These are phyloP conservation scores for Pseudotriccus pelzelni DNA, from an alignment of 2,797 vertebrate genomes.

Conservation along the genomic window DNA sequence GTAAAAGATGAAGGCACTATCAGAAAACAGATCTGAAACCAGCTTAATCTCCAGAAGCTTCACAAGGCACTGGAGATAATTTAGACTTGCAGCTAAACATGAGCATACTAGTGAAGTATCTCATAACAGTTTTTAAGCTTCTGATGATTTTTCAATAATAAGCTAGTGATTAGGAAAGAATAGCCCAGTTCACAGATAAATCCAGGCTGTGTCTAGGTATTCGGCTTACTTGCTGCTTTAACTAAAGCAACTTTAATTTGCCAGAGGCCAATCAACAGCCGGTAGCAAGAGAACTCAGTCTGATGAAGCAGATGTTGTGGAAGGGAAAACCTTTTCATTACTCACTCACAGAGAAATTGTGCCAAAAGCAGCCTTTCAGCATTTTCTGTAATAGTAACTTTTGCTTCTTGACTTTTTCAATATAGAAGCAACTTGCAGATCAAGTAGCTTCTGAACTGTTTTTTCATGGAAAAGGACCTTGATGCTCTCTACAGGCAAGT, in stretches of 20 bases:
- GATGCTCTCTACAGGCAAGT: background rate
- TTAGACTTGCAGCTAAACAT: slow-evolving; percentile 19
- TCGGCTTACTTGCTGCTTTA: slow-evolving; percentile 13
- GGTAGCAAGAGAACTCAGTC: background rate
- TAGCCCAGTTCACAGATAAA: background rate
- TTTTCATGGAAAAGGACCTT: background rate
- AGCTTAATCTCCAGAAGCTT: background rate
- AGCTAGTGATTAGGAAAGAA: slow-evolving; percentile 9
- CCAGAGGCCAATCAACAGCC: background rate
- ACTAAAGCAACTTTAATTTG: slow-evolving; percentile 23
- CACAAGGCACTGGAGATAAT: slow-evolving; percentile 14
- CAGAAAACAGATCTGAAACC: slow-evolving; percentile 39
- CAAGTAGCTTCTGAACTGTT: background rate
- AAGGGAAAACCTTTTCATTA: slow-evolving; percentile 32
- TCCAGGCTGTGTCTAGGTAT: background rate
- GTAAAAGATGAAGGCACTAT: slow-evolving; percentile 12
- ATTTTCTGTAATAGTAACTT: background rate
- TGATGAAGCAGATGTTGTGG: slow-evolving; percentile 31
- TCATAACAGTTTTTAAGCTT: slow-evolving; percentile 41
- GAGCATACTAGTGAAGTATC: slow-evolving; percentile 10
- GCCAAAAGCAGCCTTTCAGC: slow-evolving; percentile 17
- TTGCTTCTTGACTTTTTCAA: background rate
- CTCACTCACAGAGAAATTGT: slow-evolving; percentile 1
- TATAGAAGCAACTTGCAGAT: background rate
- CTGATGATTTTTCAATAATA: slow-evolving; percentile 60